Evolutionary conservation across 2,113 vertebrate genomes (phyloP), one percentile per base, ranked within the genome.

Genomic region (Nesogale talazaci): DNA sequence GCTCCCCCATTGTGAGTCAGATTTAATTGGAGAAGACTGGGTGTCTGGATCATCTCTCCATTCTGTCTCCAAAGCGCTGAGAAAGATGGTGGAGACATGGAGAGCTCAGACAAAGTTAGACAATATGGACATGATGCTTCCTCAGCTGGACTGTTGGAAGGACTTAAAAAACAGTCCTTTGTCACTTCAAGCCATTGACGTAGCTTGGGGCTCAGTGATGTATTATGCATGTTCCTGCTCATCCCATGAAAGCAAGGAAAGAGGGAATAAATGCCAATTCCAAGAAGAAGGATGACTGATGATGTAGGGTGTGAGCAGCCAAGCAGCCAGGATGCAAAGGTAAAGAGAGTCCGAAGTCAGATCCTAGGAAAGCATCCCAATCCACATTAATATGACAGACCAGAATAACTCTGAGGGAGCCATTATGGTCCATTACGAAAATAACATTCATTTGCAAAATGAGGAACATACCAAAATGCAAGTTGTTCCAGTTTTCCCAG

Each of bases 361-460:
- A 36, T 88, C 84, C 76, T 86, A 95, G 92, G 92, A 95, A 92
- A 96, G 63, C 84, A 74, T 46, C 40, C 36, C 82, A 88, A 63
- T 65, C 82, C 76, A 81, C 83, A 65, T 94, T 92, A 95, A 89
- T 95, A 70, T 75, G 76, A 96, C 31, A 57, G 94, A 90, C 34
- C 85, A 96, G 94, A 94, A 94, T 94, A 95, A 86, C 94, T 95
- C 95, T 70, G 65, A 95, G 76, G 85, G 89, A 93, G 79, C 78
- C 95, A 95, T 95, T 95, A 94, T 67, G 75, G n/a, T 57, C 94
- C 94, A 97, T 96, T 96, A 96, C 2, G 94, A 96, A 97, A 97
- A 97, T 92, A 91, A 69, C 92, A 65, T 96, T 94, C 95, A 95
- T 97, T 94, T 96, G 85, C 91, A 95, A 96, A 97, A 96, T 96